Percentiles rank a stretch among this genome's conserved stretches.
Evolutionary conservation across 2,797 vertebrate genomes (phyloP).

Genomic region (Morelia viridis): DNA sequence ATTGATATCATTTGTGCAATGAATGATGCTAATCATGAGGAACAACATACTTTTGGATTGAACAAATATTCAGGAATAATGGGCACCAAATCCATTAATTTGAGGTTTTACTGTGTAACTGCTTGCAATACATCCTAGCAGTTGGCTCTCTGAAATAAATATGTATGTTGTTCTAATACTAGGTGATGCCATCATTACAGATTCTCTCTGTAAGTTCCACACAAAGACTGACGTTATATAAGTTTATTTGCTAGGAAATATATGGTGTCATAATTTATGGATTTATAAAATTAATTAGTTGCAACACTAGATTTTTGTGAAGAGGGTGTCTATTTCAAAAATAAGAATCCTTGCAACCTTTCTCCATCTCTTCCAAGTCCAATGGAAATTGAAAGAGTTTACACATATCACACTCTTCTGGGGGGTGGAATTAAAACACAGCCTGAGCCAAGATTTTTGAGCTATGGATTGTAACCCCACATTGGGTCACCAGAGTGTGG

Average conservation of each 20-base stretch:
- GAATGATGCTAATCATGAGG: background rate
- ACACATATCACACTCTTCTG: background rate
- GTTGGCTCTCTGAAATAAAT: background rate
- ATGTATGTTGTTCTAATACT: background rate
- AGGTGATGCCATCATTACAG: constrained; percentile 3
- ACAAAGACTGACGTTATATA: background rate
- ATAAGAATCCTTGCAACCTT: background rate
- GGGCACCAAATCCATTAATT: background rate
- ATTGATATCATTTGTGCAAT: too few species aligned
- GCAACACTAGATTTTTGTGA: background rate
- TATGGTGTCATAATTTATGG: background rate
- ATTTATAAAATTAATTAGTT: background rate
- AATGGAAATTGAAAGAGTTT: constrained; percentile 22
- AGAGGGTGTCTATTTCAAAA: constrained; percentile 1
- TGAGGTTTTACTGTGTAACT: background rate
- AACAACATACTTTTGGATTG: background rate
- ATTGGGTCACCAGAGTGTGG: constrained; percentile 11
- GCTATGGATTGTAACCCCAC: constrained; percentile 37
- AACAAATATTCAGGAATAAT: background rate
- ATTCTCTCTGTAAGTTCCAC: fast-evolving
- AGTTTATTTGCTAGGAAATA: background rate
- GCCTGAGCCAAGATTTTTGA: constrained; percentile 40
- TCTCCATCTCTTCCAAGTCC: background rate
- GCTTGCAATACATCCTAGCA: background rate
- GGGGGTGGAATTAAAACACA: constrained; percentile 43